Evolutionary conservation across 2,888 invertebrate species (phyloP), one percentile per base, ranked within the genome.

Genomic region (Fissipunctia ypsillon): DNA sequence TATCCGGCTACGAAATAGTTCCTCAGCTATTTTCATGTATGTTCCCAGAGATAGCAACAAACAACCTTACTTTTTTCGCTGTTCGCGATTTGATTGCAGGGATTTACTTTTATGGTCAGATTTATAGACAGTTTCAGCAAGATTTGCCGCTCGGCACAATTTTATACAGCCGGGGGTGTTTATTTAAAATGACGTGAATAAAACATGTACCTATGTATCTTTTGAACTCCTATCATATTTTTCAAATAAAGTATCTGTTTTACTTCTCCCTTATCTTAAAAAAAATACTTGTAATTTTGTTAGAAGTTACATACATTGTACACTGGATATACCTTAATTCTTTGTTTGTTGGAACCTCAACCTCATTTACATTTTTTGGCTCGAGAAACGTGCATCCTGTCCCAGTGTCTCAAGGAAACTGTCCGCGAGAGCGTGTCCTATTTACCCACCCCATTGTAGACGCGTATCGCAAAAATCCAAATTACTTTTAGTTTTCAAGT

Each of bases 61-160:
- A 95, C 94, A 94, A 93, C 93, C 94, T 92, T 94, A 93, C 93
- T 94, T 94, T 95, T 94, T 94, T 93, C 90, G 92, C 90, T 93
- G 93, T 94, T 95, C 91, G 90, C 93, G 90, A 95, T 95, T 95
- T 95, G 95, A 95, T 95, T 95, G 95, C 92, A 84, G 89, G 95
- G 95, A 95, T 95, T 95, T 95, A 94, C 92, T 95, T 95, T 96
- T 95, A 95, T 93, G 94, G 90, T 93, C 94, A 94, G 94, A 94
- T 96, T 95, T 95, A 95, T 94, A 93, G 94, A 93, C 93, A 93
- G 93, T 93, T 93, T 90, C 90, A 88, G 88, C 90, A 89, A 92
- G 93, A 94, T 94, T 90, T 93, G 92, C 90, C 88, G 90, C 90
- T 91, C 85, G 89, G 89, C 88, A 84, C 88, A 90, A 91, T 92